Evolutionary conservation across 2,888 invertebrate genomes (phyloP).

Genomic region (Ophioninae sp.): DNA sequence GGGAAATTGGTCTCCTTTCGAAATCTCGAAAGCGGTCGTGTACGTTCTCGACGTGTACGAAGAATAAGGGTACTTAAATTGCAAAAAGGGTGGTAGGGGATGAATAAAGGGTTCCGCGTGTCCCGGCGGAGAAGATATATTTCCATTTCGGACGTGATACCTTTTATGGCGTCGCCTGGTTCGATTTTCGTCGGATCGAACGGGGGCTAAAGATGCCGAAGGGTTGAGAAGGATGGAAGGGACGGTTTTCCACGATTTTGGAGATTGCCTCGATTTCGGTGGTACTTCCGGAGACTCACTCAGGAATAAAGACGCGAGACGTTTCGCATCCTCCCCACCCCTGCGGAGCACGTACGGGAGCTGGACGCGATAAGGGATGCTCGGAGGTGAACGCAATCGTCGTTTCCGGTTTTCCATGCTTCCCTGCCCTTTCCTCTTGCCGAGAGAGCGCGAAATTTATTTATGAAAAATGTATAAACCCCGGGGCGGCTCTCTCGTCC

Average conservation of each 20-base stretch:
- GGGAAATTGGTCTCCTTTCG: too few species aligned
- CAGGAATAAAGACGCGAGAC: constrained; percentile 34
- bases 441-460: constrained; percentile 68
- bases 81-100: not conserved
- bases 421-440: constrained; percentile 9
- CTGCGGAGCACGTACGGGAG: constrained; percentile 3
- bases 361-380: constrained; percentile 53
- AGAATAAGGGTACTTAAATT: not conserved
- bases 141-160: not conserved
- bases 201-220: not conserved
- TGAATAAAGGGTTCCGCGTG: not conserved
- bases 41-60: not conserved
- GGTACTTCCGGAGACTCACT: constrained; percentile 22
- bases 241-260: constrained; percentile 9
- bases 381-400: constrained; percentile 42
- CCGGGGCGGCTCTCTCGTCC: constrained; percentile 29
- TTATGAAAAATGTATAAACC: constrained; percentile 73
- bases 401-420: constrained; percentile 31
- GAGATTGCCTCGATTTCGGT: constrained; percentile 32
- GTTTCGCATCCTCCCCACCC: constrained; percentile 5
- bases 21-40: not conserved
- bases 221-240: not conserved
- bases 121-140: not conserved
- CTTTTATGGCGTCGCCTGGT: not conserved
- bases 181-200: not conserved